These are phyloP conservation scores for Limnodromus scolopaceus DNA, from an alignment of 2,797 vertebrate species.

Conservation along the genomic window DNA sequence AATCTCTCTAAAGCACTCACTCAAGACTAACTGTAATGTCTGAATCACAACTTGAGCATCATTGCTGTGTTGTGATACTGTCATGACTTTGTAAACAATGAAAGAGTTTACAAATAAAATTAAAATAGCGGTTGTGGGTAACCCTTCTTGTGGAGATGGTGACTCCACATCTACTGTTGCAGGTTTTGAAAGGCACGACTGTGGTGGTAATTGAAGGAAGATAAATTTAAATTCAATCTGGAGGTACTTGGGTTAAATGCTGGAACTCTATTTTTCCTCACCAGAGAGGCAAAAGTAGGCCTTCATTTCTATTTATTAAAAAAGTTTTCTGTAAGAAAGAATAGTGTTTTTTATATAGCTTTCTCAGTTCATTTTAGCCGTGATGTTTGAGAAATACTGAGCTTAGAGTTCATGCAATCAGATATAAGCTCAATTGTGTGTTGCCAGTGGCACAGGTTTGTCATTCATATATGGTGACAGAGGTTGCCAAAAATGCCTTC, in stretches of 20 bases:
- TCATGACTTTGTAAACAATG: neutral
- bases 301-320: neutral
- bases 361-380: neutral
- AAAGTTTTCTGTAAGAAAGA: neutral
- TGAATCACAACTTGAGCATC: neutral
- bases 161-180: neutral
- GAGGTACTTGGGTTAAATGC: neutral
- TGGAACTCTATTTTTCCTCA: neutral
- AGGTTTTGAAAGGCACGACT: neutral
- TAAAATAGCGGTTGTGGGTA: neutral
- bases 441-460: neutral
- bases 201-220: neutral
- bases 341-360: neutral
- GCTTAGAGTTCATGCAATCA: neutral
- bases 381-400: neutral
- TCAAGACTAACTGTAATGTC: neutral
- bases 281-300: neutral
- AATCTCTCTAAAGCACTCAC: neutral
- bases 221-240: neutral
- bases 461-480: neutral
- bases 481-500: neutral
- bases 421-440: neutral
- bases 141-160: neutral
- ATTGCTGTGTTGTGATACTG: neutral
- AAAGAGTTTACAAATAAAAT: neutral